Evolutionary conservation across 2,888 invertebrate species (phyloP), one percentile per base, ranked within the genome.

Genomic region (Pammene aurita): DNA sequence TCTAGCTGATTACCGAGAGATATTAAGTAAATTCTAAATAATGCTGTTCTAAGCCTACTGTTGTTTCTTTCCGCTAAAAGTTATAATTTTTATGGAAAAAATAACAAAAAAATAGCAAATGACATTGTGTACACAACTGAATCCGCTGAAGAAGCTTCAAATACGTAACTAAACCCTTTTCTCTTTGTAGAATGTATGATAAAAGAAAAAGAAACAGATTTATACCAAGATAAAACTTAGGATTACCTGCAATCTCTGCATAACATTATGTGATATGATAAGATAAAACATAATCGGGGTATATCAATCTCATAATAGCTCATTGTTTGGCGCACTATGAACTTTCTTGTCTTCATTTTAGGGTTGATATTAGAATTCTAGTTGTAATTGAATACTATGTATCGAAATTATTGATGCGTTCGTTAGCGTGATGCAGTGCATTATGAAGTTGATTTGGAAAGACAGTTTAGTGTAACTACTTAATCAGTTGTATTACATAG

Each of bases 401-500:
- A 58, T 58, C 18, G 44, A 68, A 74, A 72, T 73, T 76, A 76
- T 77, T 75, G 77, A 79, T 76, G 71, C 71, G 66, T 71, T 77
- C 71, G 66, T 71, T 77, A 71, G 77, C 75, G 74, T 78, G 78
- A 74, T 79, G 73, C 74, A 67, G 67, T 75, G 71, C 72, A 71
- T 67, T 73, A 55, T 68, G 48, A 62, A 26, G 72, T 73, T 75
- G 72, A 73, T 65, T 67, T 66, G 66, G 62, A 57, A 55, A 71
- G 73, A 78, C 79, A 73, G 74, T 77, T 76, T 78, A 71, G 67
- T 70, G 74, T 46, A 62, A 50, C 52, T 62, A 56, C 63, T 52
- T 64, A 52, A 54, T 70, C 50, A 50, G 73, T 14, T 73, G 73
- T 72, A 72, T 64, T 74, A 77, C 73, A 72, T 74, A 75, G 62